Evolutionary conservation across 30 jellyfish, hydroid and myxozoan species (phyloP), one percentile per base, ranked within the genome.

Genomic region (Turritopsis dohrnii): DNA sequence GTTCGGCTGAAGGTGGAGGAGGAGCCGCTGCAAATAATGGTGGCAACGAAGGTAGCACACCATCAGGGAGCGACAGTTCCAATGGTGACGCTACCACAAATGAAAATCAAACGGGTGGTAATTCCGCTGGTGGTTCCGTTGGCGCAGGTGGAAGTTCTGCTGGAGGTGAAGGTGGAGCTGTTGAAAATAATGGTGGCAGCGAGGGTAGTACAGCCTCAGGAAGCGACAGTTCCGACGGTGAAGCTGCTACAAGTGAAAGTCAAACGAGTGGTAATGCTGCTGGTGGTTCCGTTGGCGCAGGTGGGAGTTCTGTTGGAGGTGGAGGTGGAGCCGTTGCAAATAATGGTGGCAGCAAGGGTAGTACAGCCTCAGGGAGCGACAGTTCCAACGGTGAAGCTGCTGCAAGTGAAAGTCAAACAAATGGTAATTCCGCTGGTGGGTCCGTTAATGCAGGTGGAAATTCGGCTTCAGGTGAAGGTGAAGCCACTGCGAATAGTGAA

Each of bases 381-480:
- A 94, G 88, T 52, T 84, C 85, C 9, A 41, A 41, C 13, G 89
- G 88, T 29, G 86, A 86, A 19, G 81, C 80, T 54, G 88, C 87
- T 24, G 79, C 82, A 74, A 80, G 79, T 54, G 94, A 90, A 5
- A 53, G 83, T 75, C 90, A 72, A 1, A 26, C 52, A 0, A 79
- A 86, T 76, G 86, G 74, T 54, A 86, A 87, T 0, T 86, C 60
- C 0, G 96, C 89, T 18, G 96, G 96, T 66, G 96, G 92, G 28
- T 89, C 91, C 66, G 89, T 81, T 52, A 86, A 81, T 0, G 91
- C 84, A 0, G 87, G 86, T 54, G 84, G 85, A 26, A 75, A 69
- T 73, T 81, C 90, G 25, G 85, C 71, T 66, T 83, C 82, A 21
- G 96, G 90, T 8, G 75, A 29, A 66, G 90, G 72, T 16, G 66